Evolutionary conservation across 2,888 invertebrate genomes (phyloP), one percentile per base, ranked within the genome.

Genomic region (Anarsia innoxiella): DNA sequence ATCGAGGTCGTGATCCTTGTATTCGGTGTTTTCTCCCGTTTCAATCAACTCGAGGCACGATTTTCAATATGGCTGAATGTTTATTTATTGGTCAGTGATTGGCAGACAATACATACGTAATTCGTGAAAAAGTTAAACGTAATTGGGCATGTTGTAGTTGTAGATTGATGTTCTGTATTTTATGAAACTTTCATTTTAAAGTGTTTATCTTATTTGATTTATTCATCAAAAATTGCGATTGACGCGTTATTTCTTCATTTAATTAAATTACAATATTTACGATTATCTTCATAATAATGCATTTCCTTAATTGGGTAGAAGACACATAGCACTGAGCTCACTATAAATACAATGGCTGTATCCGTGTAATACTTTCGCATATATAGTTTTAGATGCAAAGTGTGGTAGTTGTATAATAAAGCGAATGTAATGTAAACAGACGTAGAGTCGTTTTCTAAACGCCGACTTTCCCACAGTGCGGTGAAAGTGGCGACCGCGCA

Each of bases 401-500:
- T 33, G 39, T 37, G 39, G 19, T 35, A 31, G 27, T 29, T 27
- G 12, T 36, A 30, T 37, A 40, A n/a, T 25, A 25, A 33, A 36
- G 32, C 32, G 36, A 41, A n/a, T 41, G 27, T 36, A 39, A 44
- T 40, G 65, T 61, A 58, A 64, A 59, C 66, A 63, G 67, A 67
- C 59, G 67, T 60, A 56, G 61, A 59, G 62, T 64, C 57, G 59
- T 62, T 73, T 75, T 78, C 75, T 79, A 76, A 74, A 70, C 66
- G 67, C 66, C 70, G 64, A 75, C 82, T 82, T 82, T 82, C 82
- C 66, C 78, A 68, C 66, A 63, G 59, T 59, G 58, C 54, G 79
- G 82, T 72, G 83, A 82, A 82, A 83, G 82, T 82, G 65, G 66
- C 67, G 65, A 64, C 62, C 59, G 67, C 58, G 56, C 64, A 65